Evolutionary conservation across 1,140 invertebrate genomes (phyloP).

Genomic region (Micrasema minimum): DNA sequence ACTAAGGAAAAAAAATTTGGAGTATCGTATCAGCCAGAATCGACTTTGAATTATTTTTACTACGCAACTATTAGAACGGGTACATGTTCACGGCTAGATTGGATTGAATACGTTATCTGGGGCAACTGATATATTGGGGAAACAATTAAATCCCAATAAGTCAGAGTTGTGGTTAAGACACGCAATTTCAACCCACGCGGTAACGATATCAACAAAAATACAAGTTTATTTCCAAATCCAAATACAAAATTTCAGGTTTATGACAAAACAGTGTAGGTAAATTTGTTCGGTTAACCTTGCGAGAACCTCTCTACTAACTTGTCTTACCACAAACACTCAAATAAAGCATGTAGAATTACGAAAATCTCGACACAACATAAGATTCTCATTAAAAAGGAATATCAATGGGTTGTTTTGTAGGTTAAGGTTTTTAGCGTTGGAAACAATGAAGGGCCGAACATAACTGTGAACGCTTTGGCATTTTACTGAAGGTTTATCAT

Average conservation of each 20-base stretch:
- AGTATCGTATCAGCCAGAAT: too few species aligned
- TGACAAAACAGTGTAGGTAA: background rate
- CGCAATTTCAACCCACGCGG: background rate
- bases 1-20: too few species aligned
- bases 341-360: background rate
- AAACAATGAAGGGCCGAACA: too few species aligned
- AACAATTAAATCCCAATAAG: slow-evolving; percentile 6
- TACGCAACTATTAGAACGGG: too few species aligned
- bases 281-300: slow-evolving; percentile 1
- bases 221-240: background rate
- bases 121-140: background rate
- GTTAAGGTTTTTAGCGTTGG: background rate
- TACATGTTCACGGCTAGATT: too few species aligned
- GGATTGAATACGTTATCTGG: background rate
- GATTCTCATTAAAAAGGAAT: background rate
- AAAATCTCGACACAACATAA: background rate
- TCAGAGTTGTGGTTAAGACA: background rate
- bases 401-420: background rate
- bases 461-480: too few species aligned
- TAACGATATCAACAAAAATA: too few species aligned
- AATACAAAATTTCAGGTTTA: background rate
- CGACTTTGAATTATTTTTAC: too few species aligned
- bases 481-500: too few species aligned
- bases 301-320: background rate
- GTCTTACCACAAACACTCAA: background rate